Evolutionary conservation across 2,797 vertebrate genomes (phyloP).

Genomic region (Decapterus maruadsi): DNA sequence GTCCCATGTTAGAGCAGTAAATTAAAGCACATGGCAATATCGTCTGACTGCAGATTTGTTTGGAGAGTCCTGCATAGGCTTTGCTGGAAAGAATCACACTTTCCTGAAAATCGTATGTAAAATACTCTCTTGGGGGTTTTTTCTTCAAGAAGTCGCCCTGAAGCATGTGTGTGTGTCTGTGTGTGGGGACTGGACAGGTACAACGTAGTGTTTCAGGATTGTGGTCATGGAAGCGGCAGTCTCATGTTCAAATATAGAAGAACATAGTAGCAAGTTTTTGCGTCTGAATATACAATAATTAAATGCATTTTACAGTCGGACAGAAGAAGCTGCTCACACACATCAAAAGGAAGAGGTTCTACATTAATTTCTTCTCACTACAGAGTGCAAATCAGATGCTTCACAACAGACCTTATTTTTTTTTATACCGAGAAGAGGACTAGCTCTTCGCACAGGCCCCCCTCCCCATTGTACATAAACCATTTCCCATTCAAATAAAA

Average conservation of each 20-base stretch:
- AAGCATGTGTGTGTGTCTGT: slow-evolving; percentile 53
- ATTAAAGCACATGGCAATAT: slow-evolving; percentile 90
- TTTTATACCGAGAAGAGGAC: slow-evolving; percentile 78
- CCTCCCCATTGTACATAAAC: slow-evolving; percentile 86
- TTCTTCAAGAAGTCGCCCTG: slow-evolving; percentile 79
- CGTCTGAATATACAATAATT: slow-evolving; percentile 94
- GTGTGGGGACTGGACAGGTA: slow-evolving; percentile 73
- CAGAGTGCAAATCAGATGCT: slow-evolving; percentile 99
- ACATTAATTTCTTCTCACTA: slow-evolving; percentile 95
- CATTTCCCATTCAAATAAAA: slow-evolving; percentile 91
- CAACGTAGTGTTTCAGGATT: slow-evolving; percentile 93
- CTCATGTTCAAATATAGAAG: slow-evolving; percentile 88
- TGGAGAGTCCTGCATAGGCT: slow-evolving; percentile 91
- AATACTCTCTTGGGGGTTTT: slow-evolving; percentile 70
- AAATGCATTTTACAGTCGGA: slow-evolving; percentile 94
- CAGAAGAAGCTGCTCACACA: slow-evolving; percentile 93
- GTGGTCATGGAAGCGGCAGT: slow-evolving; percentile 86
- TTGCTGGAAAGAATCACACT: slow-evolving; percentile 78
- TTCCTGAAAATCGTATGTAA: slow-evolving; percentile 79
- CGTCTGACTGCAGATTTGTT: slow-evolving; percentile 71
- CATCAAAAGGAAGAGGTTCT: slow-evolving; percentile 90
- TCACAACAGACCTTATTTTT: slow-evolving; percentile 88
- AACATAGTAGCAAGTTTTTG: slow-evolving; percentile 84
- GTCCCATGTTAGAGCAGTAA: slow-evolving; percentile 88
- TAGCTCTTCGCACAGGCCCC: slow-evolving; percentile 83